Evolutionary conservation across 2,113 vertebrate genomes (phyloP).

Genomic region (Vicugna pacos): DNA sequence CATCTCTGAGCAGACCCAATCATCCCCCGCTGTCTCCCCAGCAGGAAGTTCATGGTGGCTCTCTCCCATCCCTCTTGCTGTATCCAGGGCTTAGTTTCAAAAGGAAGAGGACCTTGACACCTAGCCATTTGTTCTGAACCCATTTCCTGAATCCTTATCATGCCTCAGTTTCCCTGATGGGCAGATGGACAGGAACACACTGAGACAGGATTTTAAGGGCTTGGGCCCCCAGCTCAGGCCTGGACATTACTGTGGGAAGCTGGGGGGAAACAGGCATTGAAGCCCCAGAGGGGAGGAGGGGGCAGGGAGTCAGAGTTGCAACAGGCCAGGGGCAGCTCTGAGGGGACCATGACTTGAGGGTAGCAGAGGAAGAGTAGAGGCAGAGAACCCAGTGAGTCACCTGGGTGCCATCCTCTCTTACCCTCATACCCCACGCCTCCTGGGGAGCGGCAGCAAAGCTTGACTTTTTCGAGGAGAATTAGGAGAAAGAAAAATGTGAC

Average conservation of each 20-base stretch:
- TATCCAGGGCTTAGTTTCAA: neutral
- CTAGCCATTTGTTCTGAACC: slow-evolving; percentile 43
- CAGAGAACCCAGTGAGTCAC: neutral
- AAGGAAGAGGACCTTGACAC: neutral
- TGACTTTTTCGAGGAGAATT: slow-evolving; percentile 17
- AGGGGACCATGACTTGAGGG: neutral
- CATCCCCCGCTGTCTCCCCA: neutral
- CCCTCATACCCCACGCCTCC: neutral
- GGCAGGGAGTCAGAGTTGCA: neutral
- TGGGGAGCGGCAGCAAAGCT: neutral
- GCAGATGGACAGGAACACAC: neutral
- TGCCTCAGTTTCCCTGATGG: slow-evolving; percentile 30
- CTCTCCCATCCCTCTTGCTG: neutral
- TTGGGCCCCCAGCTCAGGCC: slow-evolving; percentile 25
- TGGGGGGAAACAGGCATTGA: neutral
- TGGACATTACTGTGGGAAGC: neutral
- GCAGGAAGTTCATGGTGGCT: neutral
- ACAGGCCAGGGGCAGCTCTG: neutral
- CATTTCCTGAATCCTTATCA: neutral
- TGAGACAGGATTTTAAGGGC: neutral
- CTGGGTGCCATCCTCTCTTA: neutral
- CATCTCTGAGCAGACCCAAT: neutral
- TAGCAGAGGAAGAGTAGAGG: neutral
- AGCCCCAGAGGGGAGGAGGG: neutral
- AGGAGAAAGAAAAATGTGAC: neutral